Base-by-base conservation (phyloP, 2,797 vertebrate species). In the Sphenopsis melanotis region DNA sequence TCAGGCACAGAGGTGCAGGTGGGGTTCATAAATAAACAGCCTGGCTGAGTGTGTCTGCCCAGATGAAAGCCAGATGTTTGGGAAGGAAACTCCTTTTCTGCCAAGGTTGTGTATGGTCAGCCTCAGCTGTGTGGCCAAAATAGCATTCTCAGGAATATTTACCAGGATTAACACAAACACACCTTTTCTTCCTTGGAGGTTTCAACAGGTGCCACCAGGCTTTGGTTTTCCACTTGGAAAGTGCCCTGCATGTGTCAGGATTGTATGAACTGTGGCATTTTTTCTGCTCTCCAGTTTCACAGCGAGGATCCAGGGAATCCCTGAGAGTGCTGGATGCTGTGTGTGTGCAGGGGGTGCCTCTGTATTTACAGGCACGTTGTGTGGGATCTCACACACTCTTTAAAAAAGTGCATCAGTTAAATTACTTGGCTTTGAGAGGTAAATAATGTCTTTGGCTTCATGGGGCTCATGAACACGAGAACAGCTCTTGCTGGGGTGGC, bases 61-160 rank as follows among this genome's bases (percentile, higher is more conserved):
- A 87, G 95, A 96, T 95, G 92, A 93, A 95, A 94, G 39, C 90
- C 97, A 97, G 92, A 94, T 96, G 76, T 65, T 76, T 92, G 66
- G 88, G 84, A 77, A 91, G 89, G 86, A 95, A 94, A 90, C 42
- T 30, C 12, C 36, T 80, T 88, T 92, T 64, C 84, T 93, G 60
- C n/a, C 94, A 70, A 37, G 66, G n/a, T 12, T 65, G 39, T 34
- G 39, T 47, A 59, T 8, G 4, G 30, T 72, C 87, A 78, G 55
- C 66, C 30, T 91, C 64, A 77, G 76, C 39, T 77, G 42, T 52
- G 81, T 47, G 71, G 70, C 56, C 30, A 24, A 77, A 83, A 55
- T 3, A 55, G 30, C 9, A 8, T 69, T 89, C 74, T 72, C 32
- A 47, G 52, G 78, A 82, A 75, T 74, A 65, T 72, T 84, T 82